Percentiles rank a stretch among this genome's conserved stretches.
Evolutionary conservation across 37 sponge, comb jelly and placozoan species (phyloP).

Genomic region (Ianthella basta): DNA sequence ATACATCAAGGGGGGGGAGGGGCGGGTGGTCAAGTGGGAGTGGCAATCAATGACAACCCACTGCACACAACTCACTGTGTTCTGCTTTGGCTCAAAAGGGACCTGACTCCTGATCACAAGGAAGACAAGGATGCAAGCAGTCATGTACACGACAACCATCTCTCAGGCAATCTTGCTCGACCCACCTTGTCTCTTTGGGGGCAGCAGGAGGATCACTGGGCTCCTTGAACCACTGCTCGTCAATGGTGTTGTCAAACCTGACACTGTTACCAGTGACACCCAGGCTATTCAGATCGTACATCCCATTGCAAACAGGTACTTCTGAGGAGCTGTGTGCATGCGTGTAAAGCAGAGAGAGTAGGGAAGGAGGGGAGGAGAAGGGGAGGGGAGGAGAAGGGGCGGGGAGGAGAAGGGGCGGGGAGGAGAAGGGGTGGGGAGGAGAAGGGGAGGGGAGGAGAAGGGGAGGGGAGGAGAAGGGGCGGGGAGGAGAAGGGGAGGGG

Average conservation of each 20-base stretch:
- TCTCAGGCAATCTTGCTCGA: background rate
- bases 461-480: too few species aligned
- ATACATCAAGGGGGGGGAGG: too few species aligned
- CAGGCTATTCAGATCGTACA: background rate
- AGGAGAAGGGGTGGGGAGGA: background rate
- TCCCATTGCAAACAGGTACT: background rate
- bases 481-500: background rate
- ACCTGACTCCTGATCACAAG: too few species aligned
- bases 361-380: conserved; percentile 4
- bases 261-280: background rate
- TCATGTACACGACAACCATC: too few species aligned
- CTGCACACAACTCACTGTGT: background rate
- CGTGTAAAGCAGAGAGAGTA: conserved; percentile 28
- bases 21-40: background rate
- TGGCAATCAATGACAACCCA: background rate
- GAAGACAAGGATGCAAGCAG: too few species aligned
- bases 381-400: conserved; percentile 23
- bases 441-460: too few species aligned
- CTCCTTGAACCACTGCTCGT: conserved; percentile 23
- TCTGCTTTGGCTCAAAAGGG: background rate
- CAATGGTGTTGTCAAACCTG: background rate
- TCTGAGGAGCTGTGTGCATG: conserved; percentile 16
- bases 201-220: background rate
- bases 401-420: background rate
- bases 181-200: background rate